Evolutionary conservation across 2,888 invertebrate species (phyloP).

Genomic region (Steinernema scapterisci): DNA sequence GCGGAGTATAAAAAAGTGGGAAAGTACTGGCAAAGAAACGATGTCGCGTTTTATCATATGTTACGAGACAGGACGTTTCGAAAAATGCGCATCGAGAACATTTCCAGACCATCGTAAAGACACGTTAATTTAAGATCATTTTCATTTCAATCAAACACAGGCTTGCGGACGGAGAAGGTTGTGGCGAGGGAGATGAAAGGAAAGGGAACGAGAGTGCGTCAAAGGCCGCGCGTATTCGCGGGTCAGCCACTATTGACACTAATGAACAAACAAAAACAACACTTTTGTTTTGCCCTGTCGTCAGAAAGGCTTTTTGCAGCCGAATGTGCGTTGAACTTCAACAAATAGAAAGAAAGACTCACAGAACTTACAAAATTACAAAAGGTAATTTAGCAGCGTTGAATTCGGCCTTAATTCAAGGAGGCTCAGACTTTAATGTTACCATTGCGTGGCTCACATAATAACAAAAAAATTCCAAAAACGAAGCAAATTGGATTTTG

Average conservation of each 20-base stretch:
- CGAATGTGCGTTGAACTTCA: too few relatives aligned
- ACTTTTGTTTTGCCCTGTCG: not conserved
- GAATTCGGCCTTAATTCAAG: too few relatives aligned
- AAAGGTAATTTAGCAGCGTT: too few relatives aligned
- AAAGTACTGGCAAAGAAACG: not conserved
- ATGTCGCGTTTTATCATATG: not conserved
- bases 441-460: too few relatives aligned
- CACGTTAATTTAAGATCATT: not conserved
- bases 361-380: too few relatives aligned
- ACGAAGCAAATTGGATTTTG: too few relatives aligned
- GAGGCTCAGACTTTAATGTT: too few relatives aligned
- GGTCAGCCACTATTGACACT: slow-evolving; percentile 31
- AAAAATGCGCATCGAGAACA: not conserved
- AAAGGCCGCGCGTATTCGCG: not conserved
- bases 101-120: not conserved
- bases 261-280: slow-evolving; percentile 26
- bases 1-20: not conserved
- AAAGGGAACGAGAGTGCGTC: not conserved
- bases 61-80: not conserved
- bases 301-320: too few relatives aligned
- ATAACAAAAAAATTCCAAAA: too few relatives aligned
- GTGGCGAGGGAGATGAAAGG: not conserved
- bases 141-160: not conserved
- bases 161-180: not conserved
- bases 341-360: too few relatives aligned